phyloP scores from a whole-genome alignment of 2,888 invertebrate species.

The Drosophila austrosaltans region DNA sequence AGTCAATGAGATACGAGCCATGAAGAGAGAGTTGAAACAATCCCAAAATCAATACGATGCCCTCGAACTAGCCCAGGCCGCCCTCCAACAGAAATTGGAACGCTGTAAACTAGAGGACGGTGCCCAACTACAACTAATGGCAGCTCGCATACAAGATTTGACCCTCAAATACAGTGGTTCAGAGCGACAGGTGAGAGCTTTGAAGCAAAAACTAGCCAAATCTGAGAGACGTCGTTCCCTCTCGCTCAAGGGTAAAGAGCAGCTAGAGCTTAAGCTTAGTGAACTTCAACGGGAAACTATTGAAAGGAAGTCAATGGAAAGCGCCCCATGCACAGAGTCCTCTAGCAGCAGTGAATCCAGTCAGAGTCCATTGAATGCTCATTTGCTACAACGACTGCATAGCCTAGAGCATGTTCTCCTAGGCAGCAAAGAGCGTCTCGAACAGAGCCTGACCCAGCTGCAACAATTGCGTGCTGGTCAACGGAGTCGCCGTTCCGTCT shows the following conservation, averaged over 20 bases:
- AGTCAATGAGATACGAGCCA: conserved; percentile 91
- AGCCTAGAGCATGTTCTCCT: conserved; percentile 87
- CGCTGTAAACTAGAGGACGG: conserved; percentile 86
- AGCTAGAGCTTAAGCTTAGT: conserved; percentile 92
- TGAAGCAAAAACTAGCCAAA: conserved; percentile 92
- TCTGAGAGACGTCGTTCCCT: conserved; percentile 91
- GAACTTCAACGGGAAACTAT: conserved; percentile 81
- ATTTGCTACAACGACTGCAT: conserved; percentile 86
- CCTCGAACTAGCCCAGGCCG: conserved; percentile 90
- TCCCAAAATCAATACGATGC: conserved; percentile 92
- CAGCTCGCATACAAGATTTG: conserved; percentile 92
- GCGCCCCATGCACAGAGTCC: conserved; percentile 84
- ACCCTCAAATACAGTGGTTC: conserved; percentile 91
- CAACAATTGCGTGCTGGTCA: conserved; percentile 86
- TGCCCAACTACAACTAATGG: conserved; percentile 91
- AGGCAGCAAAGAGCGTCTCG: conserved; percentile 87
- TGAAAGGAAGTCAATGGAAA: conserved; percentile 89
- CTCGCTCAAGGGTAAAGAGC: conserved; percentile 92
- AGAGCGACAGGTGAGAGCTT: conserved; percentile 91
- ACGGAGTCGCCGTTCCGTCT: conserved; percentile 87
- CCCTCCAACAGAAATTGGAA: conserved; percentile 89
- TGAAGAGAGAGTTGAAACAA: conserved; percentile 91
- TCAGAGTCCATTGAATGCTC: conserved; percentile 83
- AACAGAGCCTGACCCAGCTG: conserved; percentile 88
- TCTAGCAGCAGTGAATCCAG: conserved; percentile 72